Evolutionary conservation across 2,113 vertebrate species (phyloP).

Genomic region (Larimichthys polyactis): DNA sequence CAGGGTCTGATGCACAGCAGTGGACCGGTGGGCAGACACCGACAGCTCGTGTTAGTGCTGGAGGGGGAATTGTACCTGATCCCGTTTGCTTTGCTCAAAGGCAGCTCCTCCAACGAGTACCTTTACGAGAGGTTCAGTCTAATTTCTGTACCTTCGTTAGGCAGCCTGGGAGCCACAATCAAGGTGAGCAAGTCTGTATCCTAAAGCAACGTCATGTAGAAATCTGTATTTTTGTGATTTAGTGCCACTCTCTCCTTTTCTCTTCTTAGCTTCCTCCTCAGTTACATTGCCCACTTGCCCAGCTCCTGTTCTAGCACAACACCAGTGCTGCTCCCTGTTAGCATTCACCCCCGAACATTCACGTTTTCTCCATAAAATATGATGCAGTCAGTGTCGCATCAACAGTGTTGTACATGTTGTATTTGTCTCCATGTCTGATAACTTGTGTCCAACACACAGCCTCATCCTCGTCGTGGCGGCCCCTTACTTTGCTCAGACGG

Average conservation of each 20-base stretch:
- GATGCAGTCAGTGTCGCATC: no score
- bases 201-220: no score
- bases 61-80: constrained; percentile 96
- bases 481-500: constrained; percentile 84
- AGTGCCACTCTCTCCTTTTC: no score
- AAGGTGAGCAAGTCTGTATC: constrained; percentile 79
- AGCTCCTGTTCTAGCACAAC: no score
- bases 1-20: constrained; percentile 96
- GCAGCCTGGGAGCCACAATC: constrained; percentile 84
- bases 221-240: no score
- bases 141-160: constrained; percentile 91
- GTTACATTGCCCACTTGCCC: no score
- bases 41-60: constrained; percentile 92
- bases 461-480: constrained; percentile 83
- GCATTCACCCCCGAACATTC: no score
- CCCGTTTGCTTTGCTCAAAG: constrained; percentile 96
- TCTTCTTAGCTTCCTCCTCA: no score
- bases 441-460: constrained; percentile 69
- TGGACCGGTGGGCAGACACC: constrained; percentile 91
- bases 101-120: constrained; percentile 96
- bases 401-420: no score
- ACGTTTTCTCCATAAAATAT: no score
- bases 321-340: no score
- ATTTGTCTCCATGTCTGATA: not conserved
- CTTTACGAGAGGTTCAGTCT: constrained; percentile 95